Conservation (phyloP, 1,140 invertebrate species). For the Drosophila trapezifrons region DNA sequence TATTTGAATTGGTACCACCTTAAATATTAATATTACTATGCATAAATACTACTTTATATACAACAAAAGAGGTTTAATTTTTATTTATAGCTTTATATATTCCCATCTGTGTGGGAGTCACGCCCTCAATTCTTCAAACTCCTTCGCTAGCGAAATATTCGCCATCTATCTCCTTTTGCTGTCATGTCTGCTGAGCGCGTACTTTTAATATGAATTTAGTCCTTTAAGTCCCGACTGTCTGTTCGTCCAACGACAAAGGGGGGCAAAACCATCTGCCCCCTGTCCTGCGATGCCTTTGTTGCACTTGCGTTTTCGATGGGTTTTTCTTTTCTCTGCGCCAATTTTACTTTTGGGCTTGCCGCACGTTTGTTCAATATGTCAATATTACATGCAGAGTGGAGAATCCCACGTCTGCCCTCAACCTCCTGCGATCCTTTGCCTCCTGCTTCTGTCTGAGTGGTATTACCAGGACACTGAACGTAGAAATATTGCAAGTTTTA, state of each 20-base stretch:
- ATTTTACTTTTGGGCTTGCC: slow-evolving; percentile 62
- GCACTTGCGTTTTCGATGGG: slow-evolving; percentile 64
- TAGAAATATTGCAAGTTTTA: background rate
- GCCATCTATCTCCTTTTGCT: slow-evolving; percentile 38
- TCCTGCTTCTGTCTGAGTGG: slow-evolving; percentile 54
- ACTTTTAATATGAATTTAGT: slow-evolving; percentile 83
- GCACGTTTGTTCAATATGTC: slow-evolving; percentile 82
- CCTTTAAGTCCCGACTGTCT: slow-evolving; percentile 69
- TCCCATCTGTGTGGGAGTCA: background rate
- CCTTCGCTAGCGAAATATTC: background rate
- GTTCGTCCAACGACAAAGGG: slow-evolving; percentile 22
- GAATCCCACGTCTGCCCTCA: slow-evolving; percentile 45
- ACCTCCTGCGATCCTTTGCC: slow-evolving; percentile 12
- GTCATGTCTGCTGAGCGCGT: slow-evolving; percentile 71
- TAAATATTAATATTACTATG: background rate
- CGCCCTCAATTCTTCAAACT: slow-evolving; percentile 8
- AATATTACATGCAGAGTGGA: slow-evolving; percentile 72
- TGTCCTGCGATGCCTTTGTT: slow-evolving; percentile 49
- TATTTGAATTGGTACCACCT: background rate
- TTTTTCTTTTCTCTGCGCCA: slow-evolving; percentile 45
- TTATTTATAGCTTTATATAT: background rate
- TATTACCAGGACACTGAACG: slow-evolving; percentile 43
- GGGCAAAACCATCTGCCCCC: background rate
- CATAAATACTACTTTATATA: no score
- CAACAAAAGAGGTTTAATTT: no score